phyloP scores from a whole-genome alignment of 2,888 invertebrate genomes.

The Lasioglossum leucozonium region DNA sequence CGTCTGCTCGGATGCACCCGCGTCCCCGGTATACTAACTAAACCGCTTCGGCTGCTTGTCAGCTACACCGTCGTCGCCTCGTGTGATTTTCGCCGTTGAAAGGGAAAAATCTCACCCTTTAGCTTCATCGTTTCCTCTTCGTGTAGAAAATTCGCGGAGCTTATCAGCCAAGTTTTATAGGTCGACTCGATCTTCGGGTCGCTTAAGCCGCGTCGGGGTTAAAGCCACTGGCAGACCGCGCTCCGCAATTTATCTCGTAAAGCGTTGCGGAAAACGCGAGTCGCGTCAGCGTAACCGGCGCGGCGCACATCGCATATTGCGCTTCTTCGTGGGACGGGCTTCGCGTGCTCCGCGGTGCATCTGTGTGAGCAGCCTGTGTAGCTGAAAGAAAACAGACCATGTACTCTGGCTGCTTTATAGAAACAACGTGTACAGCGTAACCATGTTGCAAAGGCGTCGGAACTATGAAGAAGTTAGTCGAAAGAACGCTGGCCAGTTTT shows the following conservation, averaged over 20 bases:
- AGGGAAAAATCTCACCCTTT: neutral
- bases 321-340: neutral
- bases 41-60: neutral
- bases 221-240: slow-evolving; percentile 42
- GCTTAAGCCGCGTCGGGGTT: slow-evolving; percentile 52
- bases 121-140: neutral
- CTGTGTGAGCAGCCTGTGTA: neutral
- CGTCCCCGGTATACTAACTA: neutral
- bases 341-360: neutral
- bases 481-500: neutral
- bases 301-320: slow-evolving; percentile 22
- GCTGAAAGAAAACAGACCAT: neutral
- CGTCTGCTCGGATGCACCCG: neutral
- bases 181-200: slow-evolving; percentile 41
- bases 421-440: neutral
- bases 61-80: neutral
- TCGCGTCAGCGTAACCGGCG: slow-evolving; percentile 41
- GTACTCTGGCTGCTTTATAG: neutral
- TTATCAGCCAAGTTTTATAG: slow-evolving; percentile 56
- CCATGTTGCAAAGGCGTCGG: neutral
- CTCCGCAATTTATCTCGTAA: slow-evolving; percentile 40
- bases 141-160: slow-evolving; percentile 17
- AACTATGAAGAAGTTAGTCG: neutral
- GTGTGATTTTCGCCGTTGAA: neutral
- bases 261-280: slow-evolving; percentile 42